Evolutionary conservation across 2,888 invertebrate species (phyloP), one percentile per base, ranked within the genome.

Genomic region (Cheilosia soror): DNA sequence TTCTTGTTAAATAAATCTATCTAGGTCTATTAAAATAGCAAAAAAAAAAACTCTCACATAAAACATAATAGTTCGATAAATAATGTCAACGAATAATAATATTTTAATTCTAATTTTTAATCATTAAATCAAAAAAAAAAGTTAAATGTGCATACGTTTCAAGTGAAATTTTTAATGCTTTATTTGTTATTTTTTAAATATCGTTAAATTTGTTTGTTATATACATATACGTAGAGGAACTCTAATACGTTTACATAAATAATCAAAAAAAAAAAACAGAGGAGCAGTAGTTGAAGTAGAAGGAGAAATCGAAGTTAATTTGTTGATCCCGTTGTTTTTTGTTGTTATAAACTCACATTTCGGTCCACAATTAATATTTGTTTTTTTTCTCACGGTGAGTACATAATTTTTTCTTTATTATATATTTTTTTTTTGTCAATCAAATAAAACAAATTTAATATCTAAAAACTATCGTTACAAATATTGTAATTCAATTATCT

Each of bases 121-220:
- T 58, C 49, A 63, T 51, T 79, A 69, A 84, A 71, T 76, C 58
- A 71, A 85, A 80, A 85, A 80, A 80, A 65, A 13, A 60, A 84
- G 84, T 85, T 85, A 80, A 85, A 80, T 76, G 84, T 85, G 80
- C 63, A 81, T 76, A 72, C 66, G 80, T 80, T 80, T 71, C 62
- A 76, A 85, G 80, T 85, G 85, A 58, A 69, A 58, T 66, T 69
- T 83, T 79, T 69, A 47, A 79, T 79, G 75, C 71, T 85, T 85
- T 76, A 66, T 85, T 85, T 66, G 80, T 85, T 85, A 80, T 60
- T 71, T 76, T 85, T 84, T 73, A 58, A 76, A 81, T 81, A 76
- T 85, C 85, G 85, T 85, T 85, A 81, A 85, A 85, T 85, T 85
- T 85, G 76, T 85, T 85, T 85, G 85, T 85, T 85, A 81, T 76